Percentiles rank a stretch among this genome's conserved stretches.
These are phyloP conservation scores for Festucalex cinctus DNA, from an alignment of 2,113 vertebrate genomes.

Conservation along the genomic window DNA sequence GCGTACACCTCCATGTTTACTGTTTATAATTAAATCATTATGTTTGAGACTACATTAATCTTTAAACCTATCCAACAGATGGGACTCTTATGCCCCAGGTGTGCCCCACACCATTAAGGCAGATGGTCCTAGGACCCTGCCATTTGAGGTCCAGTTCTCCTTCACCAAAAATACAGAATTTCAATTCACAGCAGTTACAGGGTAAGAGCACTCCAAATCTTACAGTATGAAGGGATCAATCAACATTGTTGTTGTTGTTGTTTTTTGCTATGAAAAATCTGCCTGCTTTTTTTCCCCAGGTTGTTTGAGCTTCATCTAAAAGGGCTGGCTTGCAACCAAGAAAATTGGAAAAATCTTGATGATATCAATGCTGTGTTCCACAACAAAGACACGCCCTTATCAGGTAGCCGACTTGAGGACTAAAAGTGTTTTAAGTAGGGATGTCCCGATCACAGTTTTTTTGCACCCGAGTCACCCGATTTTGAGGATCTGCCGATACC, in stretches of 20 bases:
- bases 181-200: constrained; percentile 5
- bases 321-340: constrained; percentile 6
- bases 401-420: constrained; percentile 33
- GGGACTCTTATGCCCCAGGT: constrained; percentile 44
- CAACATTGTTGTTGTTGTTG: no score
- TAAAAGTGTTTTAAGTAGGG: no score
- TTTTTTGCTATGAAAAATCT: no score
- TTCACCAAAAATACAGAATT: constrained; percentile 52
- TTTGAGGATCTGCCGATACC: no score
- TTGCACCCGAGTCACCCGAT: no score
- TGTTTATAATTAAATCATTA: not conserved
- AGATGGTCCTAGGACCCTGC: constrained; percentile 13
- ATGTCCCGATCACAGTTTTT: no score
- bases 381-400: constrained; percentile 33
- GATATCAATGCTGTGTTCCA: constrained; percentile 38
- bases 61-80: constrained; percentile 34
- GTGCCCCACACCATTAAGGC: constrained; percentile 41
- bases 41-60: not conserved
- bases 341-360: constrained; percentile 41
- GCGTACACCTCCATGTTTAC: no score
- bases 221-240: no score
- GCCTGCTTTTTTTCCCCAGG: constrained; percentile 23
- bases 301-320: constrained; percentile 48
- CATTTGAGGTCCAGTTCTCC: constrained; percentile 54
- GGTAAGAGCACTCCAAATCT: constrained; percentile 19